phyloP scores from a whole-genome alignment of 2,888 invertebrate genomes.

The Ceraclea dissimilis region DNA sequence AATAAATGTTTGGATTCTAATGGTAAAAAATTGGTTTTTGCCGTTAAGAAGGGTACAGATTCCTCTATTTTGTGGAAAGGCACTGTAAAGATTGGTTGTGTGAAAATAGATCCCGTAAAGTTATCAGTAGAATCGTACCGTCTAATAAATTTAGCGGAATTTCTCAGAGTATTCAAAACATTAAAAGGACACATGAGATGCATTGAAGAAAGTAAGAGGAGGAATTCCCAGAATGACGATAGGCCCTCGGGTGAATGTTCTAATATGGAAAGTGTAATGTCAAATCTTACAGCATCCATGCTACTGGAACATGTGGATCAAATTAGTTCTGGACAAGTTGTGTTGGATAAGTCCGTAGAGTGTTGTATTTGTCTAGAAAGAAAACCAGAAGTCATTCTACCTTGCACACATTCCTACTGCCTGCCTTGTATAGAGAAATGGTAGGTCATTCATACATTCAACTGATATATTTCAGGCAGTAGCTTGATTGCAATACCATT shows the following conservation, averaged over 20 bases:
- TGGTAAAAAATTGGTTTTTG: slow-evolving; percentile 57
- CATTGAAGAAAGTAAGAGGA: slow-evolving; percentile 31
- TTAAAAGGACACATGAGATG: slow-evolving; percentile 42
- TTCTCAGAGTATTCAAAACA: slow-evolving; percentile 53
- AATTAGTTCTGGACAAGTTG: slow-evolving; percentile 25
- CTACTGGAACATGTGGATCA: slow-evolving; percentile 35
- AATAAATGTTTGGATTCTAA: slow-evolving; percentile 51
- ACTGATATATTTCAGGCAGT: background rate
- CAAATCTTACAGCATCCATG: slow-evolving; percentile 32
- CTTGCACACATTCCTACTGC: slow-evolving; percentile 66
- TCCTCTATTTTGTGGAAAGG: slow-evolving; percentile 61
- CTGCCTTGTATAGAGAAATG: slow-evolving; percentile 64
- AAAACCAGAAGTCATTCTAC: slow-evolving; percentile 57
- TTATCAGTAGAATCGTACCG: slow-evolving; percentile 51
- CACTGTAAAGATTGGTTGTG: slow-evolving; percentile 56
- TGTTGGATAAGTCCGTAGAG: slow-evolving; percentile 41
- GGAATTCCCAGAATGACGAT: slow-evolving; percentile 5
- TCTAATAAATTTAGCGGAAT: slow-evolving; percentile 55
- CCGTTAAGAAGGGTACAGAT: slow-evolving; percentile 57
- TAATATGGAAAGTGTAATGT: background rate
- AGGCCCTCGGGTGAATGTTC: background rate
- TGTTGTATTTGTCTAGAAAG: slow-evolving; percentile 69
- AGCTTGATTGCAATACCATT: background rate
- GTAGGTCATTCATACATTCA: slow-evolving; percentile 35
- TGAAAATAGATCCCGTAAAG: slow-evolving; percentile 49